Evolutionary conservation across 2,797 vertebrate genomes (phyloP).

Genomic region (Sternarchorhynchus goeldii): DNA sequence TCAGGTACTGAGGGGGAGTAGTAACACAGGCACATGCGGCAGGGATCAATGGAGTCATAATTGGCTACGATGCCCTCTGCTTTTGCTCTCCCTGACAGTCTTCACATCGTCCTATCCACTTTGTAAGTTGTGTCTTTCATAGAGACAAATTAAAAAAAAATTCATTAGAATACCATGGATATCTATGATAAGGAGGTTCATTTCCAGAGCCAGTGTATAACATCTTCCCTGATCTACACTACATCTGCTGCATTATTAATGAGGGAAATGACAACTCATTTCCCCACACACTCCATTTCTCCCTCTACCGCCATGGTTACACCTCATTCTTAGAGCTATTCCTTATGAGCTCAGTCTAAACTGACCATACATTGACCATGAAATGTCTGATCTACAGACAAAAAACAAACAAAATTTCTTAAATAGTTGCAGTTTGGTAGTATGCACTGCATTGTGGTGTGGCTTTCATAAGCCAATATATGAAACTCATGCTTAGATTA

Average conservation of each 20-base stretch:
- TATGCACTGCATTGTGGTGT: not conserved
- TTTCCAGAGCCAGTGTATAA: slow-evolving; percentile 50
- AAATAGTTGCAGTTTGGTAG: not conserved
- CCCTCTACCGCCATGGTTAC: slow-evolving; percentile 41
- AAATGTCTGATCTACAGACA: slow-evolving; percentile 23
- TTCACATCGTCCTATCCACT: slow-evolving; percentile 30
- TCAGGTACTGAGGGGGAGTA: slow-evolving; percentile 22
- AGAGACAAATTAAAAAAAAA: slow-evolving; percentile 27
- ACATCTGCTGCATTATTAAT: slow-evolving; percentile 60
- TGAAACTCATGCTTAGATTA: too few relatives aligned
- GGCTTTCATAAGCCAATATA: too few relatives aligned
- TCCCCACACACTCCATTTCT: slow-evolving; percentile 23
- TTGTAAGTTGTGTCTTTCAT: slow-evolving; percentile 32
- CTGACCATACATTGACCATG: slow-evolving; percentile 43
- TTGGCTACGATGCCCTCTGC: slow-evolving; percentile 41
- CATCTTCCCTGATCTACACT: slow-evolving; percentile 48
- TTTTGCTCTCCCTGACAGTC: slow-evolving; percentile 43
- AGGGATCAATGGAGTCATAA: slow-evolving; percentile 50
- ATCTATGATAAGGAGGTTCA: slow-evolving; percentile 50
- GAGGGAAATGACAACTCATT: slow-evolving; percentile 54
- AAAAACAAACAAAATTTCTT: slow-evolving; percentile 6
- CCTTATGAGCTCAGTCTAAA: slow-evolving; percentile 45
- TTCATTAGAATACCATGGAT: slow-evolving; percentile 45
- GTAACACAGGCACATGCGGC: slow-evolving; percentile 41
- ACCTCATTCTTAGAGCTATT: slow-evolving; percentile 38